Base-by-base conservation (phyloP, 2,113 vertebrate species). In the Campylomormyrus numenius region DNA sequence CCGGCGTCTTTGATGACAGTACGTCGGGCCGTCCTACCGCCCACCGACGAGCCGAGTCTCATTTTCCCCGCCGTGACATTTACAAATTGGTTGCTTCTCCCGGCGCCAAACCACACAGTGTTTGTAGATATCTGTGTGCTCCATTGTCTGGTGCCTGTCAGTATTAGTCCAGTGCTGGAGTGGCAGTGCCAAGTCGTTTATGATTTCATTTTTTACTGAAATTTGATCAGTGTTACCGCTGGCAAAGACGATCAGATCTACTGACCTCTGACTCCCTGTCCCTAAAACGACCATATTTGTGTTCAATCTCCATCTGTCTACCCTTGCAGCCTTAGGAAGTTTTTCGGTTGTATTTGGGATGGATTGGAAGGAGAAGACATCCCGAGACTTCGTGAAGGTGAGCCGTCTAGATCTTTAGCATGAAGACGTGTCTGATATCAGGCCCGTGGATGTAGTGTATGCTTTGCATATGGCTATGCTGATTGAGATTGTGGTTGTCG, bases 331-430 rank as follows among this genome's bases (percentile, higher is more conserved):
- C 91, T 97, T 99, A 95, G 98, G 98, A 94, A 98, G 97, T 91
- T 99, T 99, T 96, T 99, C 97, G 91, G 96, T 95, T 95, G 97
- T 99, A 70, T 99, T 99, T 95, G 98, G 98, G 94, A 96, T 94
- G 91, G 98, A 99, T 96, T 99, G 98, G 98, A 98, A 98, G 94
- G 97, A 98, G 96, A 99, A 99, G 96, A 99, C 97, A n/a, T 97
- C 97, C 92, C 97, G 98, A 95, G 98, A 99, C 96, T 99, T 99
- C 94, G 94, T 98, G 94, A 98, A 97, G 98, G 98, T 99, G 97
- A 97, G 92, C 89, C 13, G 0, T 48, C 10, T 56, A 42, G 21
- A 11, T 27, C 27, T 19, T 35, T 52, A 87, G 21, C 50, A 52
- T 35, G 50, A 48, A 48, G 45, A 70, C 1, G 80, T 46, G 7